Evolutionary conservation across 53 echinoderm and acorn worm species (phyloP).

Genomic region (Apostichopus leukothele): DNA sequence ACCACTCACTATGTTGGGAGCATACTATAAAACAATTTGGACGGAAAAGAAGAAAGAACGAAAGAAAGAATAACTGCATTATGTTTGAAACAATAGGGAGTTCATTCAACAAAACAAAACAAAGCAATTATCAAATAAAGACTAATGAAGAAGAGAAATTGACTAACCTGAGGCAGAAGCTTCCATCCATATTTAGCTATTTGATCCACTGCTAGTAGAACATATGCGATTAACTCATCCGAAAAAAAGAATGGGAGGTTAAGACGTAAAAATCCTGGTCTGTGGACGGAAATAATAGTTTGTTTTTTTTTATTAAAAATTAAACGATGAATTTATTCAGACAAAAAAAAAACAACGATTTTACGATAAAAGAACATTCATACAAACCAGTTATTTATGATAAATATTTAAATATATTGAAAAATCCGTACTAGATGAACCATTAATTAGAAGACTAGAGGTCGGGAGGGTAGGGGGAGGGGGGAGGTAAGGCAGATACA

Average conservation of each 20-base stretch:
- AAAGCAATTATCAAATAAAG: too few relatives aligned
- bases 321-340: not conserved
- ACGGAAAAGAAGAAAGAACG: not conserved
- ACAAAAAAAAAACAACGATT: not conserved
- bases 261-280: constrained; percentile 85
- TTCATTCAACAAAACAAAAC: too few relatives aligned
- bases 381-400: not conserved
- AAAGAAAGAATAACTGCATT: not conserved
- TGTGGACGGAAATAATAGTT: constrained; percentile 3
- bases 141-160: too few relatives aligned
- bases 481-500: too few relatives aligned
- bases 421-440: too few relatives aligned
- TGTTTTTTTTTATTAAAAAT: not conserved
- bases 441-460: too few relatives aligned
- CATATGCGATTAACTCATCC: constrained; percentile 74
- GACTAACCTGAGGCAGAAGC: constrained; percentile 75
- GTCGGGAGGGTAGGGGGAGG: too few relatives aligned
- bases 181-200: constrained; percentile 89
- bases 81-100: too few relatives aligned
- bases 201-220: constrained; percentile 78
- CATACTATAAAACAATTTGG: constrained; percentile 47
- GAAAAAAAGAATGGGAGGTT: constrained; percentile 92
- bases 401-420: too few relatives aligned
- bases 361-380: not conserved
- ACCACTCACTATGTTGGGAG: constrained; percentile 55